Evolutionary conservation across 2,888 invertebrate species (phyloP).

Genomic region (Eulithis prunata): DNA sequence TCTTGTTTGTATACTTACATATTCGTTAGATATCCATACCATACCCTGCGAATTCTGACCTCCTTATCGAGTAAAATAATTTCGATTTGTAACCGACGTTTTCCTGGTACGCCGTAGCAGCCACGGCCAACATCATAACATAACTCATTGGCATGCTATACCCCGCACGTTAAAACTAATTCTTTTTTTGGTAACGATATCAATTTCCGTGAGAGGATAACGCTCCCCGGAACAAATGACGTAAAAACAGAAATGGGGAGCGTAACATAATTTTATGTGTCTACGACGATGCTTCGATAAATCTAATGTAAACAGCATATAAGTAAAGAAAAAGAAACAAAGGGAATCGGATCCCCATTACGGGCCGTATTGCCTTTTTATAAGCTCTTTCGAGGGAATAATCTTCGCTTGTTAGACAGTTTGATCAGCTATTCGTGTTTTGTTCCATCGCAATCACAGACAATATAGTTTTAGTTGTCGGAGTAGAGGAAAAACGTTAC

Average conservation of each 20-base stretch:
- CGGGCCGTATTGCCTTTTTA: constrained; percentile 45
- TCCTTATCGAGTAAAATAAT: constrained; percentile 13
- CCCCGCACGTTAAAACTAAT: constrained; percentile 30
- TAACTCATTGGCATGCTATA: constrained; percentile 7
- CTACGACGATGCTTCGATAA: constrained; percentile 57
- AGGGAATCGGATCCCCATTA: constrained; percentile 48
- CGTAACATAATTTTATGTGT: constrained; percentile 66
- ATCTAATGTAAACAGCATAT: constrained; percentile 69
- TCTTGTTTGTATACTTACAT: not conserved
- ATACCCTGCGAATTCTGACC: not conserved
- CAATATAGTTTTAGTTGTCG: constrained; percentile 1
- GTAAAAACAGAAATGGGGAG: constrained; percentile 61
- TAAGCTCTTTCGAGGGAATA: constrained; percentile 32
- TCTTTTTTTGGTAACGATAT: constrained; percentile 44
- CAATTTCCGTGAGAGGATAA: constrained; percentile 53
- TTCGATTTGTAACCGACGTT: constrained; percentile 7
- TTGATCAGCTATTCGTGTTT: constrained; percentile 24
- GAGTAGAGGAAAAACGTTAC: not conserved
- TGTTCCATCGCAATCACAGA: constrained; percentile 4
- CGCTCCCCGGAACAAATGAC: constrained; percentile 58
- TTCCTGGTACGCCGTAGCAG: constrained; percentile 11
- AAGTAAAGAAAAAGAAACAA: constrained; percentile 53
- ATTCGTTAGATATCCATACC: not conserved
- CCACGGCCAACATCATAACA: constrained; percentile 6
- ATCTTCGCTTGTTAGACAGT: constrained; percentile 33